Evolutionary conservation across 2,888 invertebrate genomes (phyloP), one percentile per base, ranked within the genome.

Genomic region (Osmoderma eremita): DNA sequence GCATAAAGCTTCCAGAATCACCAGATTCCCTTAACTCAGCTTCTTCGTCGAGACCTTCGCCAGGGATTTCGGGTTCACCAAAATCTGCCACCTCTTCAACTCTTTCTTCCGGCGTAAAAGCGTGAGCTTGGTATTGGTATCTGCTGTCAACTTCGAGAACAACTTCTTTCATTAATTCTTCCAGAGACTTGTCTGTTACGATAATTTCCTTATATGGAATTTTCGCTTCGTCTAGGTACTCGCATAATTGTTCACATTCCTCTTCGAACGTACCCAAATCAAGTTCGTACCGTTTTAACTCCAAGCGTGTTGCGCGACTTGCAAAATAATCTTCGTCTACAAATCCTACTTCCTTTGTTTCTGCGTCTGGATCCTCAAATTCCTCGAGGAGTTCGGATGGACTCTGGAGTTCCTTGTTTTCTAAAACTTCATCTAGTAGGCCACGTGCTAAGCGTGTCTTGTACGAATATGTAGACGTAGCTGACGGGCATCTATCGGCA

Each of bases 61-160:
- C 78, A 75, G 84, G 83, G 50, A 83, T 68, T 38, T 83, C 70
- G 71, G 81, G 74, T 69, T 84, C 75, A 68, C 83, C 83, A 76
- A 84, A 84, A 70, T 81, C 80, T 72, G 83, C 83, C 22, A 85
- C 74, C 78, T 87, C 85, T 70, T 85, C 79, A 66, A 84, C 83
- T 78, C 76, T 76, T 75, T 77, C 82, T 75, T 84, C 83, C 58
- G 85, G 84, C 63, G 85, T 80, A 73, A 84, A 83, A 24, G 79
- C 62, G 74, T 82, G 83, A 1, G 87, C 77, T 49, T 69, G 75
- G 56, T 83, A 81, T 78, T 83, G 83, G 67, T 79, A 83, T 13
- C 74, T 75, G 65, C 76, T 73, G 36, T 79, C 75, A 4, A 84
- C 71, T 10, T 63, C 42, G 20, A 74, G 73, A 2, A 81, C 73